Base-by-base conservation (phyloP, 2,797 vertebrate genomes). In the Trachurus trachurus region DNA sequence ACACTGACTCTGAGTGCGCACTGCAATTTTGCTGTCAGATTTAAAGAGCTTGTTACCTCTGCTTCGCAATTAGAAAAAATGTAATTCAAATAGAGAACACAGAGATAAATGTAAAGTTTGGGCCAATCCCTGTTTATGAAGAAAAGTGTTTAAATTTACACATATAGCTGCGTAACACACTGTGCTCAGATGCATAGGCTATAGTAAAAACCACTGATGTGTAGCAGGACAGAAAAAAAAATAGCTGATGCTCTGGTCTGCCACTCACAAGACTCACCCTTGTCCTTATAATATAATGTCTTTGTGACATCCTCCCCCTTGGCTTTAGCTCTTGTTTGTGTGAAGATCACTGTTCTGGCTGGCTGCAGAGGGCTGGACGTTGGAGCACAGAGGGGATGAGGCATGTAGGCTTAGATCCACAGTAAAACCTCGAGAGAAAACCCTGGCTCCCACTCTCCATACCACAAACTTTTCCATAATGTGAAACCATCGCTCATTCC, bases 391-490 rank as follows among this genome's bases (percentile, higher is more conserved):
- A 74, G 40, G 4, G 6, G 54, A 49, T 8, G 45, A 84, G 39
- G 74, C 69, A 83, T 19, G 58, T 57, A 66, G 69, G 75, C 80
- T 77, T 11, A 63, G 17, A 83, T 74, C 26, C 63, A 71, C 61
- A 71, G 45, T 79, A 63, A 50, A 81, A 86, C 82, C 87, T 81
- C 69, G 5, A 74, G 82, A 88, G 85, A 86, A 59, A 71, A 82
- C 52, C 31, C 78, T 83, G 78, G 80, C 87, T 82, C 60, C 63
- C 66, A 17, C 59, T 71, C 63, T 71, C 62, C 73, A 87, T 83
- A 86, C 87, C 88, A 86, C 83, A 90, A 88, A 86, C 66, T 57
- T 92, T 92, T 91, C 87, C 85, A 88, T 86, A 66, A 85, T 71
- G 52, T 72, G 80, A 89, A 86, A 73, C 86, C 88, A 86, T 84